phyloP scores from a whole-genome alignment of 2,113 vertebrate genomes.

The Pachyramphus minor region DNA sequence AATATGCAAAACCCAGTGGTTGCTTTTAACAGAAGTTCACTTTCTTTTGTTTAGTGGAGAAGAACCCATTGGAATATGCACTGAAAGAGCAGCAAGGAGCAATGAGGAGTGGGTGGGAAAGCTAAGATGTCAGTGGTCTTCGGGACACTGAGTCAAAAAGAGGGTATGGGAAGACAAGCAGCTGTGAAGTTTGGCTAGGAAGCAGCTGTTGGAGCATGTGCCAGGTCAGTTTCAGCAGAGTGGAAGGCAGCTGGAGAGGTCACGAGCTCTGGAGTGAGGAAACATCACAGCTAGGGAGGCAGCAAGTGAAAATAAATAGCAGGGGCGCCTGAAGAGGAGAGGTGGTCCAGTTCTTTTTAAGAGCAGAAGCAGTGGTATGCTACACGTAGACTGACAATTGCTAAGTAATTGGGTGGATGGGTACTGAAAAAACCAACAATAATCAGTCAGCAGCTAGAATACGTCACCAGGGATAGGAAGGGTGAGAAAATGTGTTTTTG shows the following conservation, averaged over 20 bases:
- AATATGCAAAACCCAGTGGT: not conserved
- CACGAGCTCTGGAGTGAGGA: not conserved
- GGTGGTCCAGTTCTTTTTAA: not conserved
- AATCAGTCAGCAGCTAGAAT: not conserved
- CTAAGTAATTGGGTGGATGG: not conserved
- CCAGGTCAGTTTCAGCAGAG: not conserved
- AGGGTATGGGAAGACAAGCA: not conserved
- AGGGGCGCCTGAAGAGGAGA: not conserved
- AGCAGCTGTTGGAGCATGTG: not conserved
- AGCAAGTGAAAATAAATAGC: not conserved
- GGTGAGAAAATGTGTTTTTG: not conserved
- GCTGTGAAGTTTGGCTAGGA: not conserved
- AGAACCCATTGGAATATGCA: not conserved
- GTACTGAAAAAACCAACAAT: not conserved
- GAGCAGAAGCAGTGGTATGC: not conserved
- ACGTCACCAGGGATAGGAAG: not conserved
- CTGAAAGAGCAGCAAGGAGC: not conserved
- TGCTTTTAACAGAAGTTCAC: not conserved
- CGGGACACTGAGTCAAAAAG: not conserved
- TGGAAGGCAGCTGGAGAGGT: not conserved
- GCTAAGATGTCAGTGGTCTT: not conserved
- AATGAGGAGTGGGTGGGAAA: not conserved
- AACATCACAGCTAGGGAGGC: not conserved
- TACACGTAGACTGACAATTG: not conserved
- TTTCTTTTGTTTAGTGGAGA: not conserved